Base-by-base conservation (phyloP, 2,888 invertebrate genomes). In the Candidula unifasciata region DNA sequence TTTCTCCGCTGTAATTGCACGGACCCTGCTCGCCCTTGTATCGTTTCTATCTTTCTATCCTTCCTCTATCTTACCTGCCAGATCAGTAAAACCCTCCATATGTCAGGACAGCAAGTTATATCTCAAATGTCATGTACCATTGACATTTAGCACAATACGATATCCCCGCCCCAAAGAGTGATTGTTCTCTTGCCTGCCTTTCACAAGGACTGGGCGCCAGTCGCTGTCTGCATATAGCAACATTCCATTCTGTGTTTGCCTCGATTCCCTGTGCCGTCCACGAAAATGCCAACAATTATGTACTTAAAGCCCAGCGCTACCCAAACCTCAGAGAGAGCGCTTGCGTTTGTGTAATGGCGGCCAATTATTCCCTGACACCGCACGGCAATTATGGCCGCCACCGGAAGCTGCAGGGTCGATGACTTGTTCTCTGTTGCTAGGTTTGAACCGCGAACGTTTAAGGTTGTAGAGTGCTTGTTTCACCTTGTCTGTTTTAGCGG, bases 341-440 rank as follows among this genome's bases (percentile, higher is more conserved):
- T 27, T 57, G 64, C 64, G 35, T 66, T 78, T 60, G n/a, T 78
- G 64, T 78, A 78, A 64, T 78, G 78, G 78, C 60, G n/a, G 78
- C 64, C 78, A 78, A 78, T 78, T 78, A 78, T 78, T 37, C 33
- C 37, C 35, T 78, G 78, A 78, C 78, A 78, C 78, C 64, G 78
- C 30, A 35, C 78, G 21, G n/a, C 78, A 78, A 78, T 78, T 78
- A 78, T 78, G 64, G 78, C 66, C 64, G 78, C 35, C 64, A 60
- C 60, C 78, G 78, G 78, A 78, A 64, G 24, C 73, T 73, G 73
- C 27, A 73, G 73, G 73, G 44, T 24, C 44, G 73, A 73, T 73
- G 37, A 73, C n/a, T 73, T 16, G n/a, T 52, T n/a, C 24, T 37
- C 52, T 73, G n/a, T 44, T 52, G 37, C 44, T n/a, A 73, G n/a